Evolutionary conservation across 2,113 vertebrate species (phyloP).

Genomic region (Cinclus cinclus): DNA sequence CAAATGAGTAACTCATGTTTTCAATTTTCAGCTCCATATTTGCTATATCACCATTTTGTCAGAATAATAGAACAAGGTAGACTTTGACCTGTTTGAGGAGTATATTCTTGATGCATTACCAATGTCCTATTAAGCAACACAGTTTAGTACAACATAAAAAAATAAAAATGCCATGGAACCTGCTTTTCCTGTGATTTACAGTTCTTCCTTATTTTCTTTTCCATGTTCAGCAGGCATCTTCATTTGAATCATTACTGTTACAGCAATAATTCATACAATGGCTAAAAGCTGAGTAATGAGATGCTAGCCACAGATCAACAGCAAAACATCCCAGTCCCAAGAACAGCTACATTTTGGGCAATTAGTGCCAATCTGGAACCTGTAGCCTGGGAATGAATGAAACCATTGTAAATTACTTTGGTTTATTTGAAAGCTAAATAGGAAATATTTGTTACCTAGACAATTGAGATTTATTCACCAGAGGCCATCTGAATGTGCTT

Average conservation of each 20-base stretch:
- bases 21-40: neutral
- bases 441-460: neutral
- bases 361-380: constrained; percentile 81
- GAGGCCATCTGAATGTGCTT: neutral
- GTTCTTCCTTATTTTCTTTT: constrained; percentile 80
- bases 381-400: constrained; percentile 69
- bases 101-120: neutral
- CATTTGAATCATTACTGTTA: constrained; percentile 81
- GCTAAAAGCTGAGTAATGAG: constrained; percentile 83
- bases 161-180: neutral
- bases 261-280: constrained; percentile 79
- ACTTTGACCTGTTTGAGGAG: neutral
- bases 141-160: neutral
- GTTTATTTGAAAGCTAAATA: neutral
- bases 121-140: neutral
- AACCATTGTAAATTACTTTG: neutral
- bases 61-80: neutral
- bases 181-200: constrained; percentile 85
- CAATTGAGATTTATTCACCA: neutral
- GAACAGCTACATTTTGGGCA: constrained; percentile 82
- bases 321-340: constrained; percentile 80
- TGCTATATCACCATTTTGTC: neutral
- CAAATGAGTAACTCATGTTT: neutral
- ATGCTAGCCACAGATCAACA: constrained; percentile 85
- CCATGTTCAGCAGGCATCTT: constrained; percentile 82